Conservation (phyloP, 2,113 vertebrate genomes). For the Zosterops lateralis region DNA sequence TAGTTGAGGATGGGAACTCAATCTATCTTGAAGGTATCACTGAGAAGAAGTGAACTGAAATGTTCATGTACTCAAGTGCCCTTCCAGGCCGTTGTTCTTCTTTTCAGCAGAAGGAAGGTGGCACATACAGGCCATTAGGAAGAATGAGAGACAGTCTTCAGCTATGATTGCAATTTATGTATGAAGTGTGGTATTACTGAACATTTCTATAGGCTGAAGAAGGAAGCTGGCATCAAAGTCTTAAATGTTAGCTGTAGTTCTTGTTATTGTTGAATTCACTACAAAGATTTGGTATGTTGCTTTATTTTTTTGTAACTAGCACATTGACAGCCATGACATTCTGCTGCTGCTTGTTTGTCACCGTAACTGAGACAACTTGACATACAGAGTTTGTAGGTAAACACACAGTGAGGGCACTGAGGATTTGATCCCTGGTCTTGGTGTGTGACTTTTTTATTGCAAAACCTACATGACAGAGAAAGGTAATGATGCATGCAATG, state of each 20-base stretch:
- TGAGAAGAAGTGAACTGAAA: background rate
- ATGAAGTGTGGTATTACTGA: background rate
- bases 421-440: background rate
- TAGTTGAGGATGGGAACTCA: background rate
- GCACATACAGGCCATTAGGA: background rate
- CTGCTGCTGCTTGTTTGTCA: background rate
- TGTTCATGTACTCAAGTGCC: background rate
- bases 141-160: background rate
- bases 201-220: background rate
- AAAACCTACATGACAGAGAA: background rate
- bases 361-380: background rate
- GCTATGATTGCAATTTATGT: background rate
- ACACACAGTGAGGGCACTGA: background rate
- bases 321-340: background rate
- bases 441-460: background rate
- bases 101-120: background rate
- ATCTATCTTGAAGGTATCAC: background rate
- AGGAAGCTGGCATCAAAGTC: background rate
- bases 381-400: background rate
- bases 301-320: background rate
- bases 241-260: background rate
- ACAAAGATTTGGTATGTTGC: background rate
- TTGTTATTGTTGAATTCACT: background rate
- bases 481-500: background rate
- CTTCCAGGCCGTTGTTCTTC: background rate